Evolutionary conservation across 2,888 invertebrate genomes (phyloP).

Genomic region (Ferdinandea cuprea): DNA sequence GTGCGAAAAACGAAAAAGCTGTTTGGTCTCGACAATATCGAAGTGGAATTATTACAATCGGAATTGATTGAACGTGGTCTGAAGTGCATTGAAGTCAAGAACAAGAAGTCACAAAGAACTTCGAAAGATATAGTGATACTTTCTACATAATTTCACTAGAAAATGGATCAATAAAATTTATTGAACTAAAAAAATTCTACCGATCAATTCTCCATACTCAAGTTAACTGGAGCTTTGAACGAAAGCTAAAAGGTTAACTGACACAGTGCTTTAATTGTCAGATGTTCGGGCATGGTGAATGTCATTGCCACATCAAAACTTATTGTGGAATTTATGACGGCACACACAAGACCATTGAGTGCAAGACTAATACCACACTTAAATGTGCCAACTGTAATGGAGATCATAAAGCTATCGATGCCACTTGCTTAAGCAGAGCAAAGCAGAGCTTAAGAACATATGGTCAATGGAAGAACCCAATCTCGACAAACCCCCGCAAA

Average conservation of each 20-base stretch:
- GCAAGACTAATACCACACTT: conserved; percentile 28
- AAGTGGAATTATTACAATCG: conserved; percentile 38
- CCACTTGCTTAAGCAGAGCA: conserved; percentile 31
- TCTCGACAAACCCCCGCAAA: background rate
- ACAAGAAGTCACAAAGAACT: conserved; percentile 45
- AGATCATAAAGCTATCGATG: conserved; percentile 48
- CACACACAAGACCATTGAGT: conserved; percentile 52
- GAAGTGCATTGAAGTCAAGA: conserved; percentile 52
- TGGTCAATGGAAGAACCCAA: conserved; percentile 1
- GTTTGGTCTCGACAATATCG: conserved; percentile 46
- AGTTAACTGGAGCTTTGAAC: conserved; percentile 56
- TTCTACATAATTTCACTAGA: conserved; percentile 14
- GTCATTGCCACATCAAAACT: conserved; percentile 46
- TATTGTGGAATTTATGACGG: conserved; percentile 48
- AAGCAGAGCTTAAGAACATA: conserved; percentile 3
- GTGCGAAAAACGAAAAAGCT: conserved; percentile 10
- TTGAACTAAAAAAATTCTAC: conserved; percentile 3
- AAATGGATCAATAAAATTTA: conserved; percentile 2
- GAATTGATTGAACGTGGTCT: conserved; percentile 38
- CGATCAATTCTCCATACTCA: conserved; percentile 55
- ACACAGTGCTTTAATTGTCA: conserved; percentile 58
- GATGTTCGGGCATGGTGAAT: conserved; percentile 49
- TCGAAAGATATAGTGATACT: conserved; percentile 17
- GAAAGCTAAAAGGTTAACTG: conserved; percentile 60
- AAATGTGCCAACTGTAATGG: conserved; percentile 58